phyloP scores from a whole-genome alignment of 2,888 invertebrate genomes.

The Microctonus brassicae region DNA sequence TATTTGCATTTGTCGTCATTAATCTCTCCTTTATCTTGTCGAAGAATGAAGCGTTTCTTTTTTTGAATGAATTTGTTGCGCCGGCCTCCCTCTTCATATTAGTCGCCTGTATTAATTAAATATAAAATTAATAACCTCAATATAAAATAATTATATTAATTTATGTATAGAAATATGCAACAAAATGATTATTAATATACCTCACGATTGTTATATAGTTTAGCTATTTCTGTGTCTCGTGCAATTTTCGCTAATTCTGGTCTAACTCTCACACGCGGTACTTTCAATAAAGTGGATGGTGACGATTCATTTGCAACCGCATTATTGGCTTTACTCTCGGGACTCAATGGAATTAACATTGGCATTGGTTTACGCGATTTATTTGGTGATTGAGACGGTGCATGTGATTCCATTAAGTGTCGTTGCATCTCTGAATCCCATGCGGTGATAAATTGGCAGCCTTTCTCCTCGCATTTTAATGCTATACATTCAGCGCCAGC shows the following conservation, averaged over 20 bases:
- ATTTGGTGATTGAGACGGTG: constrained; percentile 48
- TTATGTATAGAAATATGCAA: no score
- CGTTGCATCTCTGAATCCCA: constrained; percentile 74
- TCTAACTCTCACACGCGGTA: constrained; percentile 63
- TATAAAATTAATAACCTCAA: neutral
- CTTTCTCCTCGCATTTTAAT: constrained; percentile 69
- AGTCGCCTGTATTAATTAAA: constrained; percentile 24
- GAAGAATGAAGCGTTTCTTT: constrained; percentile 84
- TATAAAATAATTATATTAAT: constrained; percentile 16
- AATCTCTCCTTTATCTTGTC: constrained; percentile 85
- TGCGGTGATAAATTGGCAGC: constrained; percentile 74
- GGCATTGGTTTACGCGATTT: constrained; percentile 61
- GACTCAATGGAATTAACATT: constrained; percentile 62
- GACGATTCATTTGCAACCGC: constrained; percentile 44
- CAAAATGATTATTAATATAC: no score
- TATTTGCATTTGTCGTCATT: constrained; percentile 74
- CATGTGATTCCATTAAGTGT: constrained; percentile 62
- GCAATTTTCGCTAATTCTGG: constrained; percentile 65
- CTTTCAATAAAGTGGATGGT: constrained; percentile 59
- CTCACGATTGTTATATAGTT: constrained; percentile 60
- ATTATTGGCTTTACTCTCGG: constrained; percentile 46
- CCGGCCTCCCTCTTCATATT: constrained; percentile 51
- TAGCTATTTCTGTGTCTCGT: constrained; percentile 62
- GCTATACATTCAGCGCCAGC: constrained; percentile 71
- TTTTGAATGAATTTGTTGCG: constrained; percentile 69